Percentiles rank a stretch among this genome's conserved stretches.
Evolutionary conservation across 2,888 invertebrate species (phyloP).

Genomic region (Tricholauxania praeusta): DNA sequence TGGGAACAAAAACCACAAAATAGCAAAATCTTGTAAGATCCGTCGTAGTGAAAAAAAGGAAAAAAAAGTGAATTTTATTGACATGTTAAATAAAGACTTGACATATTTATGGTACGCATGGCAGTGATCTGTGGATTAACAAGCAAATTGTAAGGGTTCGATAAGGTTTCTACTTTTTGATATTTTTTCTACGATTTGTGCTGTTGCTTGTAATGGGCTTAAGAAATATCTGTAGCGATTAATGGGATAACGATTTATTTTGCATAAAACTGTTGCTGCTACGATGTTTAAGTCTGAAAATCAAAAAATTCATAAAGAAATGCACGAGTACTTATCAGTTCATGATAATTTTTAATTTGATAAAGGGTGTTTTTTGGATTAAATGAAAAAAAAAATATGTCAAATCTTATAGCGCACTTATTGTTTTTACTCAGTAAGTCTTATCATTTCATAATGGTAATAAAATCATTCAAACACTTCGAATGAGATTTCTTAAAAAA

Average conservation of each 20-base stretch:
- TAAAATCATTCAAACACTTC: too few species aligned
- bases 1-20: background rate
- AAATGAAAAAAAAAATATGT: too few species aligned
- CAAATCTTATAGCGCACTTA: too few species aligned
- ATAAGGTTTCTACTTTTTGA: conserved; percentile 13
- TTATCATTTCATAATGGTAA: too few species aligned
- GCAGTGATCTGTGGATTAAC: background rate
- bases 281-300: background rate
- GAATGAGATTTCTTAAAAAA: too few species aligned
- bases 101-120: conserved; percentile 17
- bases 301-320: conserved; percentile 5
- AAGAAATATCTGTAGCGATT: background rate
- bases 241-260: conserved; percentile 43
- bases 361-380: too few species aligned
- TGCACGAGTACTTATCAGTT: too few species aligned
- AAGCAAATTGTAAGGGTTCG: conserved; percentile 4
- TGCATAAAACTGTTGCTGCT: conserved; percentile 18
- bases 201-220: background rate
- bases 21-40: too few species aligned
- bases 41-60: background rate
- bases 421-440: too few species aligned
- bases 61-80: conserved; percentile 1
- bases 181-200: background rate
- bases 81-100: conserved; percentile 14
- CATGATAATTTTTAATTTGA: too few species aligned